These are phyloP conservation scores for Sebastolobus altivelis DNA, from an alignment of 2,797 vertebrate genomes.

Conservation along the genomic window DNA sequence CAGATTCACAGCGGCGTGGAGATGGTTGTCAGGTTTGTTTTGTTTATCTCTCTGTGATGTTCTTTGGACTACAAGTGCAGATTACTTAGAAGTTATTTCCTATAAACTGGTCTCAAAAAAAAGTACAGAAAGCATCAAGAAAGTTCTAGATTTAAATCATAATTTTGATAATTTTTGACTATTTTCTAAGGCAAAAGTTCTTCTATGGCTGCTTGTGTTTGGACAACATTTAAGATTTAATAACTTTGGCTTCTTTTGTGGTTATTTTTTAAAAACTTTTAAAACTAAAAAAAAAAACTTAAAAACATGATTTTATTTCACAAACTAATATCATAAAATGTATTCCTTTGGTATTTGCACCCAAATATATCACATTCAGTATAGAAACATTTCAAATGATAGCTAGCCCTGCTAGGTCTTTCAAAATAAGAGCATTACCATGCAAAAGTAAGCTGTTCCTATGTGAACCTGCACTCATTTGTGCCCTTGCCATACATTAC, in stretches of 20 bases:
- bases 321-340: not conserved
- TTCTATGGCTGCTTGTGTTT: no score
- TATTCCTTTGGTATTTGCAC: not conserved
- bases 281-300: no score
- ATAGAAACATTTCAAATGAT: not conserved
- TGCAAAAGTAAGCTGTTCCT: not conserved
- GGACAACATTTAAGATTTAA: no score
- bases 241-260: not conserved
- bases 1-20: not conserved
- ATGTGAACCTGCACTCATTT: not conserved
- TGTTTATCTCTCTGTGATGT: not conserved
- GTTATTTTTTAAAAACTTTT: not conserved
- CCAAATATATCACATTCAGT: not conserved
- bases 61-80: not conserved
- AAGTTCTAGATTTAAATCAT: no score
- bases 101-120: no score
- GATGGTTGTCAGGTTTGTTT: not conserved
- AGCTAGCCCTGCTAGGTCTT: not conserved
- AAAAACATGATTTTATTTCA: not conserved
- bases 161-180: no score
- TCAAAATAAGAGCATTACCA: constrained; percentile 13
- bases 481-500: not conserved
- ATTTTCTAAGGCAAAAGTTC: no score
- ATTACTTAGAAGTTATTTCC: not conserved
- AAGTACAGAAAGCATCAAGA: no score